Evolutionary conservation across 2,113 vertebrate genomes (phyloP), one percentile per base, ranked within the genome.

Genomic region (Echinops telfairi): DNA sequence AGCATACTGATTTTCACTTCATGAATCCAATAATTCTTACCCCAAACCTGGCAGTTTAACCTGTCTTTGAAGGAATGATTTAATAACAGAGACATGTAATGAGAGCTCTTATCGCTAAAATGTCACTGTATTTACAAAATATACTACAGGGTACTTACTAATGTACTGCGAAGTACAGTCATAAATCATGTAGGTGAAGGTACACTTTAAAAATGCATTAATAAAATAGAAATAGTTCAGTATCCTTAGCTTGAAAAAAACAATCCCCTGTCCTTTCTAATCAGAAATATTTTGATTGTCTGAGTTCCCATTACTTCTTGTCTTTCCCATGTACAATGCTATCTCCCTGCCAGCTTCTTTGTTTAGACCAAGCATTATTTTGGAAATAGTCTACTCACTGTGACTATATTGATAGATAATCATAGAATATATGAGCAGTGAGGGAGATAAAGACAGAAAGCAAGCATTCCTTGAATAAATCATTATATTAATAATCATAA

Each of bases 91-190:
- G 93, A 97, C 90, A 94, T 94, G 88, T 96, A 96, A 96, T 96
- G 95, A 96, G 95, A 90, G 70, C 92, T 95, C 93, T 97, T 96
- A 96, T 94, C 47, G 15, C 94, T 95, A 96, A 95, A 96, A 95
- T 96, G 96, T 97, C 95, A 96, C 83, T 86, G 62, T 97, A 95
- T 97, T 97, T 97, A 96, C 96, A 96, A 97, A 97, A 96, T 97
- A 96, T 96, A 95, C 96, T 96, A 94, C 66, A 93, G 83, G 80
- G 95, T 88, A 96, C 95, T 96, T 93, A 89, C 94, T 94, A 96
- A 96, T 95, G 94, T 84, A 84, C 92, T 94, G 95, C 88, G 88
- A 95, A 95, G 77, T 94, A 70, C 73, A 93, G 23, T 90, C 93
- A 96, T 96, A 94, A 96, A 97, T 96, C 90, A 92, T 94, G 86